A percentile compares a stretch with the other conserved stretches of the same genome.
Evolutionary conservation across 2,113 vertebrate genomes (phyloP).

Genomic region (Vidua chalybeata): DNA sequence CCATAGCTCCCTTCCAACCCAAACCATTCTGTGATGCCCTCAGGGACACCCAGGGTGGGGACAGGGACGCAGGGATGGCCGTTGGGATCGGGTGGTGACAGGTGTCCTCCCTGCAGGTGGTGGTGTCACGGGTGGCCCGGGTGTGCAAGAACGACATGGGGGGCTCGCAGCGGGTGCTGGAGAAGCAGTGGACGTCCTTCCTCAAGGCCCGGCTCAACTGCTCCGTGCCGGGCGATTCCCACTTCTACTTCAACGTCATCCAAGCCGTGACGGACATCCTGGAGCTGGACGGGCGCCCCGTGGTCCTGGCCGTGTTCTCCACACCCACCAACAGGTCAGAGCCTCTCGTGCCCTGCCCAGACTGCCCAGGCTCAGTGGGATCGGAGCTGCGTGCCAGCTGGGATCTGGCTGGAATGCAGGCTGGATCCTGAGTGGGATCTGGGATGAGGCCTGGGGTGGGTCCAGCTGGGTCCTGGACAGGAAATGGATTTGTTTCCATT

Average conservation of each 20-base stretch:
- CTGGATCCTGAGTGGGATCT: neutral
- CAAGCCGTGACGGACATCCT: slow-evolving; percentile 91
- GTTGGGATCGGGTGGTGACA: accelerated
- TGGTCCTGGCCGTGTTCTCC: slow-evolving; percentile 92
- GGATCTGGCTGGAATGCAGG: neutral
- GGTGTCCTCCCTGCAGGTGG: slow-evolving; percentile 73
- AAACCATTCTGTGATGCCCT: accelerated
- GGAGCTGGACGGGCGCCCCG: slow-evolving; percentile 86
- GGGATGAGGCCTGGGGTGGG: neutral
- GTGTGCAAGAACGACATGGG: slow-evolving; percentile 94
- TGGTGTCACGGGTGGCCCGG: slow-evolving; percentile 91
- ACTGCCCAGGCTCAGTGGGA: accelerated
- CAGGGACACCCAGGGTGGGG: neutral
- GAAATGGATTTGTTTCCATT: neutral
- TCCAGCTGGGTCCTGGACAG: neutral
- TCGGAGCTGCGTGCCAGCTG: neutral
- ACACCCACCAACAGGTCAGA: slow-evolving; percentile 91
- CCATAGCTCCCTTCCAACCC: neutral
- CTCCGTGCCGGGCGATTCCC: slow-evolving; percentile 91
- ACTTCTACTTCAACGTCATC: slow-evolving; percentile 98
- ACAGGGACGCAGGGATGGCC: accelerated
- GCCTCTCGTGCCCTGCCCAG: neutral
- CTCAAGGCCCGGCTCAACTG: slow-evolving; percentile 96
- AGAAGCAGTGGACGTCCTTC: slow-evolving; percentile 98
- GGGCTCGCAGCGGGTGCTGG: slow-evolving; percentile 90